phyloP scores from a whole-genome alignment of 2,113 vertebrate species.

The Pogona vitticeps region DNA sequence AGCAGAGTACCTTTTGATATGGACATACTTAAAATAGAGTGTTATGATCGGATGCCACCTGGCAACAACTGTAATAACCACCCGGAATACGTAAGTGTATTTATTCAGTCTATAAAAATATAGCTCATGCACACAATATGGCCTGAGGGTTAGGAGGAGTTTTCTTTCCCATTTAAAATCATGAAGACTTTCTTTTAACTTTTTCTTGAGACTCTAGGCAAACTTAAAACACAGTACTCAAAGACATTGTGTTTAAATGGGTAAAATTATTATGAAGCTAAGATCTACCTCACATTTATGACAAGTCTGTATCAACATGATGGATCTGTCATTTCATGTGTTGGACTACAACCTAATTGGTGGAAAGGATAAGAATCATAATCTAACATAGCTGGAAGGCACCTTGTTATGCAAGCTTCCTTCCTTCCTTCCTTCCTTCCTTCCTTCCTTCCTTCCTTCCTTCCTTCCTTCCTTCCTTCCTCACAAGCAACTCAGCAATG shows the following conservation, averaged over 20 bases:
- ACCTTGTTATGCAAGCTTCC: too few relatives aligned
- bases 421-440: too few relatives aligned
- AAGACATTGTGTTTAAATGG: neutral
- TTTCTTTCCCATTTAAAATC: neutral
- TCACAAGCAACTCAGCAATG: too few relatives aligned
- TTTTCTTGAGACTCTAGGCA: neutral
- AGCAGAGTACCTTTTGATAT: constrained; percentile 21
- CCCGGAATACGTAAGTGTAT: too few relatives aligned
- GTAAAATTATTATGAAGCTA: neutral
- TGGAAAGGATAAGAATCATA: too few relatives aligned
- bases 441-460: too few relatives aligned
- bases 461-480: too few relatives aligned
- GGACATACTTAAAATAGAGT: constrained; percentile 14
- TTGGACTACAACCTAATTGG: too few relatives aligned
- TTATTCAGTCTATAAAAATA: neutral
- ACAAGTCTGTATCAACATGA: neutral
- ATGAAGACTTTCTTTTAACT: neutral
- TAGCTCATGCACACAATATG: neutral
- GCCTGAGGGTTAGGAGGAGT: neutral
- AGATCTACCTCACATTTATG: neutral
- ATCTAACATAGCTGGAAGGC: too few relatives aligned
- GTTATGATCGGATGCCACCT: constrained; percentile 18
- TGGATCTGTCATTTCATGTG: neutral
- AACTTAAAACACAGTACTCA: neutral
- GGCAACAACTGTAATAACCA: neutral